Base-by-base conservation (phyloP, 2,113 vertebrate species). In the Eptatretus burgeri region DNA sequence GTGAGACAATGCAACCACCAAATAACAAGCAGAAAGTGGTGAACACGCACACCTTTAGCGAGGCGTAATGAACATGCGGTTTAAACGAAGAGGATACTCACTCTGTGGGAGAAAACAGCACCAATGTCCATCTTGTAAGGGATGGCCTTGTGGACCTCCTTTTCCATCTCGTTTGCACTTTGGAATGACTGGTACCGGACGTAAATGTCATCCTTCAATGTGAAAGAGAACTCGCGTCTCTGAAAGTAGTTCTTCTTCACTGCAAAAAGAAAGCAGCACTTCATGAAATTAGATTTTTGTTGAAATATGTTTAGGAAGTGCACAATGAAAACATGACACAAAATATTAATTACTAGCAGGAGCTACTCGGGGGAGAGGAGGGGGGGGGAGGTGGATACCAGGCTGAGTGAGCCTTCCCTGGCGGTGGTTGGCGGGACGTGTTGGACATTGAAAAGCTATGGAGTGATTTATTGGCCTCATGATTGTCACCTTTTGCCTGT, bases 111-210 rank as follows among this genome's bases (percentile, higher is more conserved):
- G 72, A 91, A 96, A 1, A 93, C 75, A 0, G 91, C 91, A 2
- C 88, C 91, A 9, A 95, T 80, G 65, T 96, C 91, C 20, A 95
- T 85, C 71, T 95, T 95, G 73, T 87, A 86, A 0, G 91, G 87
- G 69, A 79, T 83, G 71, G 77, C 78, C 70, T 78, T 93, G 74
- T 86, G 85, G 71, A 93, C 84, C 69, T 95, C 91, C 67, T 85
- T 85, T 75, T 96, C 88, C 76, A 96, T 73, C 19, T 96, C 88
- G 62, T 63, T 77, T 66, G 84, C 82, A 12, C 72, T 80, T 72
- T 56, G 72, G 73, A 96, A 95, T 5, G 85, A 93, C 70, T 89
- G 88, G 75, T 91, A 96, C 11, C 91, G 79, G 51, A 96, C 73
- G 19, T 96, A 96, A 64, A 95, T 79, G 68, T 93, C 88, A 66